These are phyloP conservation scores for Papilio helenus DNA, from an alignment of 1,140 invertebrate genomes.

Conservation along the genomic window DNA sequence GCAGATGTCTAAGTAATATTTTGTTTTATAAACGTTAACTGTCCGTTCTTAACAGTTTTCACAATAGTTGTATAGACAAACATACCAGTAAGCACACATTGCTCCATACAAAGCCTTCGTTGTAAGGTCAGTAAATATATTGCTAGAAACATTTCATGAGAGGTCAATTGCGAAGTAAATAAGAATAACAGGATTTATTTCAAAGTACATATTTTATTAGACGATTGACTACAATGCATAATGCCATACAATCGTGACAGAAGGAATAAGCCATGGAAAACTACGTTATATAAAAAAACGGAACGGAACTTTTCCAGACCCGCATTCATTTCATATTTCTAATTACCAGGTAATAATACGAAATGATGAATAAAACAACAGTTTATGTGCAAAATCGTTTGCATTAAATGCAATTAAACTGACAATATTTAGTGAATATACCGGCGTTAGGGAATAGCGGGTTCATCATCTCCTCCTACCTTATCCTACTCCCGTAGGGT, in stretches of 20 bases:
- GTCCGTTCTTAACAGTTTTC: not conserved
- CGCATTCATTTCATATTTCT: not conserved
- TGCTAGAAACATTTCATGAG: not conserved
- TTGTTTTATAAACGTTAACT: not conserved
- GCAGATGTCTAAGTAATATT: not conserved
- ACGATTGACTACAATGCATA: not conserved
- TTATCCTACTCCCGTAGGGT: too few relatives aligned
- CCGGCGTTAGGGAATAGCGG: too few relatives aligned
- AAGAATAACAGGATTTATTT: not conserved
- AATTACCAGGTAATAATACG: not conserved
- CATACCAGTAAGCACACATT: not conserved
- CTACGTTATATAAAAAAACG: not conserved
- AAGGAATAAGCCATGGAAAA: not conserved
- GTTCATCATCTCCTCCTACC: too few relatives aligned
- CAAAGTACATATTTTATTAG: not conserved
- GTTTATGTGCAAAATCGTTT: not conserved
- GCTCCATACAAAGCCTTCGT: conserved; percentile 13
- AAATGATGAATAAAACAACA: not conserved
- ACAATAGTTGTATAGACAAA: not conserved
- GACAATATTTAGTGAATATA: not conserved
- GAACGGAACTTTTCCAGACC: not conserved
- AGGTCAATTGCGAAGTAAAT: not conserved
- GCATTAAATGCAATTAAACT: not conserved
- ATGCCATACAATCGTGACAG: not conserved
- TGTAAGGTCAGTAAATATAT: conserved; percentile 2